Evolutionary conservation across 2,113 vertebrate species (phyloP).

Genomic region (Bufo gargarizans): DNA sequence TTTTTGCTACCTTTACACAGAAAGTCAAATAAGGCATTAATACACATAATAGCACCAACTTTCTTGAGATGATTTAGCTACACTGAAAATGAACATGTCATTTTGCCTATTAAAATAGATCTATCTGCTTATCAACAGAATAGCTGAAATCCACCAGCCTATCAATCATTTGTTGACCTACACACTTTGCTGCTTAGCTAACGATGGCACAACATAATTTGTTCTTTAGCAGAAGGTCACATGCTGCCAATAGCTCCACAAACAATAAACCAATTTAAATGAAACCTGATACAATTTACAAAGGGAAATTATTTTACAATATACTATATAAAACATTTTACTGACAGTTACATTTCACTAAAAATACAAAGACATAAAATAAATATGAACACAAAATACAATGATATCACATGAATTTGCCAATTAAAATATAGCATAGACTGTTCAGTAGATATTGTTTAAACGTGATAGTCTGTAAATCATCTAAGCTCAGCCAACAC

Average conservation of each 20-base stretch:
- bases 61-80: slow-evolving; percentile 28
- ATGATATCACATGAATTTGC: too few relatives aligned
- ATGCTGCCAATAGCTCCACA: slow-evolving; percentile 37
- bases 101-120: slow-evolving; percentile 44
- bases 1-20: background rate
- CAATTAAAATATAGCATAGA: too few relatives aligned
- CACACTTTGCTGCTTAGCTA: slow-evolving; percentile 37
- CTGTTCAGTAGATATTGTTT: too few relatives aligned
- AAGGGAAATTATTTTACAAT: background rate
- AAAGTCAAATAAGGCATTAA: slow-evolving; percentile 3
- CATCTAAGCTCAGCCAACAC: too few relatives aligned
- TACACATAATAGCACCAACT: slow-evolving; percentile 8
- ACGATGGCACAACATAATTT: slow-evolving; percentile 43
- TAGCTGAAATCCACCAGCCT: slow-evolving; percentile 20
- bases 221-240: slow-evolving; percentile 46
- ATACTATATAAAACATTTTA: background rate
- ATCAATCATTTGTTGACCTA: slow-evolving; percentile 39
- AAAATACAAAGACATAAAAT: background rate
- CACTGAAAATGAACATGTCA: slow-evolving; percentile 38
- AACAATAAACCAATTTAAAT: slow-evolving; percentile 16
- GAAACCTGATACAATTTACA: slow-evolving; percentile 1
- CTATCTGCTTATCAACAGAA: slow-evolving; percentile 39
- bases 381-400: background rate
- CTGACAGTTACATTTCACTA: background rate
- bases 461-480: too few relatives aligned